These are phyloP conservation scores for Ectobius pallidus DNA, from an alignment of 2,888 invertebrate genomes.

Conservation along the genomic window DNA sequence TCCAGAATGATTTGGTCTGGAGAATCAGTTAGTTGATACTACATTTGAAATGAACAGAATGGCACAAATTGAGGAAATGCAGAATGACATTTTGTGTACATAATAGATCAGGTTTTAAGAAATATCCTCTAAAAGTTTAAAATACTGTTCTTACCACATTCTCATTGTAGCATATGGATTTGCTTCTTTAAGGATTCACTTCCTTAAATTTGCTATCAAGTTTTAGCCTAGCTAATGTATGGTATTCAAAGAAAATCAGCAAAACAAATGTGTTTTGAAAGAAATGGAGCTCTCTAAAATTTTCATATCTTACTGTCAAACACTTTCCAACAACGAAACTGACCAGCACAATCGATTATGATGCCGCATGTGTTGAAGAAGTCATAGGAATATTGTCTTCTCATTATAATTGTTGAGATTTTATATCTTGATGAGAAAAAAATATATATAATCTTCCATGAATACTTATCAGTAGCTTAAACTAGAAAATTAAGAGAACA, in stretches of 20 bases:
- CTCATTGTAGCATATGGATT: background rate
- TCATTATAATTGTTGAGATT: constrained; percentile 13
- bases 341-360: background rate
- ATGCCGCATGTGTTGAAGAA: background rate
- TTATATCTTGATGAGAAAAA: constrained; percentile 26
- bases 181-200: background rate
- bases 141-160: constrained; percentile 3
- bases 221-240: background rate
- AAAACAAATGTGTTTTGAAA: background rate
- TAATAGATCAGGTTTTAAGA: background rate
- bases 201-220: background rate
- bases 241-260: background rate
- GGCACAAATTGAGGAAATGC: background rate
- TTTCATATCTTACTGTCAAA: background rate
- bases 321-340: background rate
- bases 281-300: background rate
- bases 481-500: constrained; percentile 40
- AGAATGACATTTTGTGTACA: background rate
- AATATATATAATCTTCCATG: constrained; percentile 16
- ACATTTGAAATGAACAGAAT: background rate
- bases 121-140: background rate
- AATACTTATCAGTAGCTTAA: constrained; percentile 27
- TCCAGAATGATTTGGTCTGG: background rate
- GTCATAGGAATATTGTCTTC: constrained; percentile 11
- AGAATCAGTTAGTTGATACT: background rate